phyloP scores from a whole-genome alignment of 2,888 invertebrate genomes.

The Acanthosepion lycidas region DNA sequence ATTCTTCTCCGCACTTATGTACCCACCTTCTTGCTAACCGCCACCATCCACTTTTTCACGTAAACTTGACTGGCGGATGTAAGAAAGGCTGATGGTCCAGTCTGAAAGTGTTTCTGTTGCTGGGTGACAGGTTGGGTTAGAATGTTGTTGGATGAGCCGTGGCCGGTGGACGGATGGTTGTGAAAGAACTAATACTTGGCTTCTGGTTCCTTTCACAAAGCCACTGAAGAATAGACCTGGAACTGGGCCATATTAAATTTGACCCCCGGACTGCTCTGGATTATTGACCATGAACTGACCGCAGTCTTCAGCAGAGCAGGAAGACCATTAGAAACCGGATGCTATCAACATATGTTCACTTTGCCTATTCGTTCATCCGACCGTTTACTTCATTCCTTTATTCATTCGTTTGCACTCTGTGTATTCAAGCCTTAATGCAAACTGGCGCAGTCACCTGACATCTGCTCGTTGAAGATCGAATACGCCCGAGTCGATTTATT shows the following conservation, averaged over 20 bases:
- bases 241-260: slow-evolving; percentile 33
- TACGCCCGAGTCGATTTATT: background rate
- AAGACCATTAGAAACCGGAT: slow-evolving; percentile 6
- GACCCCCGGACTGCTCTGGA: slow-evolving; percentile 5
- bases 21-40: background rate
- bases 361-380: background rate
- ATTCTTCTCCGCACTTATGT: background rate
- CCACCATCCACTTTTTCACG: background rate
- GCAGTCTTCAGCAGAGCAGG: background rate
- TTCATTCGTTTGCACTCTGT: background rate
- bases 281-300: slow-evolving; percentile 33
- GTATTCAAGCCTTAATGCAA: background rate
- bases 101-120: background rate
- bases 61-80: slow-evolving; percentile 33
- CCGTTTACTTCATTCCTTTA: background rate
- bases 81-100: background rate
- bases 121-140: background rate
- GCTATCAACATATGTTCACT: background rate
- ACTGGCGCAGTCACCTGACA: background rate
- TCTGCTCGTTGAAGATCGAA: background rate
- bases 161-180: background rate
- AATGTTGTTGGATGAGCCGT: background rate
- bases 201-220: background rate
- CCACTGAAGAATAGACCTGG: background rate
- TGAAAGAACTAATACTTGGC: background rate